Base-by-base conservation (phyloP, 2,113 vertebrate genomes). In the Istiophorus platypterus region DNA sequence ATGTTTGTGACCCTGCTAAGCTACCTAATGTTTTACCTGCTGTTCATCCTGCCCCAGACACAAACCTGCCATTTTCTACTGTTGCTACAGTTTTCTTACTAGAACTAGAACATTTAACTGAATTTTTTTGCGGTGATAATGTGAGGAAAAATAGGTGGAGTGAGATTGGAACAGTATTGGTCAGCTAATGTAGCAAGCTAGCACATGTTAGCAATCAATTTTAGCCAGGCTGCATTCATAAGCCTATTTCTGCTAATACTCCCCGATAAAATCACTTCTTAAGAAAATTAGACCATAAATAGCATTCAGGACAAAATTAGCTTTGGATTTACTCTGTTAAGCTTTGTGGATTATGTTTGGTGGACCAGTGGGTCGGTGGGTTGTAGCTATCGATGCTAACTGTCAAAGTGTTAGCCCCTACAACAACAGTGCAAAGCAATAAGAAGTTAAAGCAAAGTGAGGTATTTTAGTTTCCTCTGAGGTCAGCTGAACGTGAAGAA, bases 1-100 rank as follows among this genome's bases (percentile, higher is more conserved):
- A 62, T 74, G 72, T 49, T 26, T 31, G n/a, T 3, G 56, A 64
- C 47, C 17, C 18, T 47, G 64, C 26, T 27, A 66, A 42, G 63
- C 26, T 57, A 57, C 29, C 37, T 14, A 39, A 3, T 1, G 1
- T 39, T 9, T 39, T 39, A 39, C 9, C 37, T 39, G 8, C 34
- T 37, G 34, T 37, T 37, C 34, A 37, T 39, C 2, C 17, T 31
- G 18, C 47, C 54, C 24, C 15, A 14, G 59, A 1, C 47, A 8
- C 18, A 49, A 20, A 2, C 7, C 47, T 2, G 2, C 17, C 9
- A 20, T 20, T 20, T 49, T 20, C 47, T 7, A 17, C 39, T 45
- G 12, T 17, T 6, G 12, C 29, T n/a, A 31, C 26, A 20, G 27
- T 37, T 54, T 34, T 37, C 18, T 15, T 17, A 51, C n/a, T n/a